These are phyloP conservation scores for Hanleya hanleyi DNA, from an alignment of 2,888 invertebrate species.

Conservation along the genomic window DNA sequence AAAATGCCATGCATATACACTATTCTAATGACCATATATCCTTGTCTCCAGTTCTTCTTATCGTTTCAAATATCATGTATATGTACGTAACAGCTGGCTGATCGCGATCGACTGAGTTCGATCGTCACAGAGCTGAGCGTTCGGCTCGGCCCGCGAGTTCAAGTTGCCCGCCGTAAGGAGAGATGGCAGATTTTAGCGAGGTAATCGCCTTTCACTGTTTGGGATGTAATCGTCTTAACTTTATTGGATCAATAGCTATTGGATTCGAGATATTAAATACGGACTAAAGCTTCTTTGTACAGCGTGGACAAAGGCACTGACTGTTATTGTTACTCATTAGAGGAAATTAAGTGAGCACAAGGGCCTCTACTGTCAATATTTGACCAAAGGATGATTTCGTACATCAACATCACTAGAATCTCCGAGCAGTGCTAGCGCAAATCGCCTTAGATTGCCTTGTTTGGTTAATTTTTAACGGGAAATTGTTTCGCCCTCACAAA, in stretches of 20 bases:
- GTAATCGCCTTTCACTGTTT: constrained; percentile 10
- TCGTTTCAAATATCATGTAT: no score
- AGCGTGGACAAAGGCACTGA: constrained; percentile 1
- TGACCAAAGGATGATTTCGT: constrained; percentile 5
- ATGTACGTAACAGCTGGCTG: no score
- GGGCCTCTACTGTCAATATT: constrained; percentile 11
- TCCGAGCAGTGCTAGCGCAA: not conserved
- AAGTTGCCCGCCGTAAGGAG: no score
- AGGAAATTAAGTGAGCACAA: constrained; percentile 9
- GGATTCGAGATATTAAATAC: constrained; percentile 7
- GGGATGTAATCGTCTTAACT: constrained; percentile 4
- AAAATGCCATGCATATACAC: no score
- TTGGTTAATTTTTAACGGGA: not conserved
- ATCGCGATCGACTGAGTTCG: no score
- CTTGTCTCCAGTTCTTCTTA: no score
- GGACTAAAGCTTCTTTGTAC: constrained; percentile 7
- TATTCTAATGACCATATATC: no score
- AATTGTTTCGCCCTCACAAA: not conserved
- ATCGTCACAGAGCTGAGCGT: no score
- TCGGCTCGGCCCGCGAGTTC: no score
- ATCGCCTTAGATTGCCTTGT: not conserved
- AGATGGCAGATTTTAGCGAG: not conserved
- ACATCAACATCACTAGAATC: not conserved
- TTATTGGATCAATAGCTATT: constrained; percentile 5
- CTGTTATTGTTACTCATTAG: constrained; percentile 12